Evolutionary conservation across 1,140 invertebrate genomes (phyloP).

Genomic region (Mylabris phalerata): DNA sequence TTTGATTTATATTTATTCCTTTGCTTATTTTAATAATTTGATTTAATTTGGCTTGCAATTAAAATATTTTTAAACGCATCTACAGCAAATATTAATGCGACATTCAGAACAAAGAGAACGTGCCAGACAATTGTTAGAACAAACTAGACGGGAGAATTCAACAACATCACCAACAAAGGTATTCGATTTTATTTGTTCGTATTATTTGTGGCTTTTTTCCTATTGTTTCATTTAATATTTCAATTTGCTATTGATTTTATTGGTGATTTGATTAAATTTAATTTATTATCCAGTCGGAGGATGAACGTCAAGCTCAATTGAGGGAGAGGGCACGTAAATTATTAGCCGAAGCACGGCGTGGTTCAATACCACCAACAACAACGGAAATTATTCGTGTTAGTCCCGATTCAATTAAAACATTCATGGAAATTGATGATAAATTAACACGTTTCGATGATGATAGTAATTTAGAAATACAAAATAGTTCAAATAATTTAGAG

Average conservation of each 20-base stretch:
- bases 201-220: not conserved
- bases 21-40: not conserved
- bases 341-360: constrained; percentile 79
- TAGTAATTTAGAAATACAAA: constrained; percentile 22
- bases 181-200: constrained; percentile 18
- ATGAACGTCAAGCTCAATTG: constrained; percentile 77
- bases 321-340: constrained; percentile 80
- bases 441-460: constrained; percentile 21
- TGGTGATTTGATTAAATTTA: not conserved
- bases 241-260: too few species aligned
- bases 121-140: constrained; percentile 83
- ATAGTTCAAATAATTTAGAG: constrained; percentile 19
- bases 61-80: constrained; percentile 35
- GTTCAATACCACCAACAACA: constrained; percentile 34
- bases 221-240: too few species aligned
- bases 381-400: constrained; percentile 34
- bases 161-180: constrained; percentile 33
- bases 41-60: constrained; percentile 33
- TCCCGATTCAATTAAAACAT: constrained; percentile 24
- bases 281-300: constrained; percentile 51
- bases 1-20: not conserved
- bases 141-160: constrained; percentile 62
- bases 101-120: constrained; percentile 84
- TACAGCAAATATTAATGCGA: constrained; percentile 64
- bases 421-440: constrained; percentile 29